Base-by-base conservation (phyloP, 2,113 vertebrate species). In the Noctilio leporinus region DNA sequence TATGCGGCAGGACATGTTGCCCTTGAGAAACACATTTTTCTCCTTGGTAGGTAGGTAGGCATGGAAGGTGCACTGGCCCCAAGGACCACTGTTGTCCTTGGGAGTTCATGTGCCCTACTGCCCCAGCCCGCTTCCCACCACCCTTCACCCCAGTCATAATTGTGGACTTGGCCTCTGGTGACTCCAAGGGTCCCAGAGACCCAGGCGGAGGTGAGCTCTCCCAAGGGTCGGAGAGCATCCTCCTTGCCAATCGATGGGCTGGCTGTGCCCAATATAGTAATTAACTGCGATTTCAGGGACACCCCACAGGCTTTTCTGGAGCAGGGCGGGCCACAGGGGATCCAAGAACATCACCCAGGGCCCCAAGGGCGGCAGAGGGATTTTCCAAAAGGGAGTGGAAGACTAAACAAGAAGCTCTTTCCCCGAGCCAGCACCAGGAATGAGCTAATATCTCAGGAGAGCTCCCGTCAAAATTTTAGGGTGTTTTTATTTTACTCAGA, bases 201-300 rank as follows among this genome's bases (percentile, higher is more conserved):
- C 73, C n/a, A 40, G 43, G 17, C 49, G 55, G 16, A 40, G 3
- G 10, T 24, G 76, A 67, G 55, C 38, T 35, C 9, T 22, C 26
- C 7, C 7, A 1, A 19, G 22, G 10, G 9, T n/a, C 30, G 2
- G 2, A 28, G 2, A 81, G 49, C 2, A 1, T 28, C 43, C 17
- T 15, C 45, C 40, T 16, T 0, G 1, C 5, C 57, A 12, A 24
- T 26, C 2, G 4, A 3, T 12, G 38, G 51, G 17, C n/a, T 17
- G 7, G n/a, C 22, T n/a, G 28, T 35, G n/a, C 40, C 45, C 10
- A 5, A 11, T 7, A 30, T 2, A 7, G 47, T 43, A 55, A 64
- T 19, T 11, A 69, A 8, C 20, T 3, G 24, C 15, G 35, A 51
- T 55, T 53, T 76, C 38, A 19, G 57, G 28, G 19, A 55, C 38